Conservation (phyloP, 2,113 vertebrate genomes). For the Saimiri boliviensis region DNA sequence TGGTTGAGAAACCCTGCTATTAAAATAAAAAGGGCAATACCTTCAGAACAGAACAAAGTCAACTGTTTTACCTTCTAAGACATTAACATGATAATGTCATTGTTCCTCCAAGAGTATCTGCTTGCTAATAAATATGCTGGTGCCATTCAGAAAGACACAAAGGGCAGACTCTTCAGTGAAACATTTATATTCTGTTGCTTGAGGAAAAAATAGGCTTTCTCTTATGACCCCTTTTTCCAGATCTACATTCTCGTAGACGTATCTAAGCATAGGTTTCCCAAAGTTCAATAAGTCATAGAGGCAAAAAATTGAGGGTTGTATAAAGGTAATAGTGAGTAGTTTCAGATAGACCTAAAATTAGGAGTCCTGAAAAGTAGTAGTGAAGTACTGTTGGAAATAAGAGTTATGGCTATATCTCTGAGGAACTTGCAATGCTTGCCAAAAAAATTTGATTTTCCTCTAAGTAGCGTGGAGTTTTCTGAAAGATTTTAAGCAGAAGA, state of each 20-base stretch:
- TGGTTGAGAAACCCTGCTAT: constrained; percentile 53
- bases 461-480: background rate
- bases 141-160: constrained; percentile 50
- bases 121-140: constrained; percentile 65
- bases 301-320: background rate
- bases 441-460: background rate
- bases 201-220: constrained; percentile 32
- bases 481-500: background rate
- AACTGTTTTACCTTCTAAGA: constrained; percentile 71
- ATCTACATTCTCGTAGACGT: background rate
- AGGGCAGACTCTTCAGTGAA: constrained; percentile 18
- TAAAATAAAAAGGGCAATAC: constrained; percentile 73
- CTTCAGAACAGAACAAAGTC: constrained; percentile 71
- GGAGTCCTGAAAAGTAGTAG: background rate
- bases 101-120: constrained; percentile 56
- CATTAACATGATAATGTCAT: constrained; percentile 75
- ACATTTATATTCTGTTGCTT: constrained; percentile 46
- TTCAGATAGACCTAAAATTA: background rate
- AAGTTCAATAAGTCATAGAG: background rate
- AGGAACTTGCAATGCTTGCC: background rate
- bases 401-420: background rate
- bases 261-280: background rate
- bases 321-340: background rate
- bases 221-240: background rate
- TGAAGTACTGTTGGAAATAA: background rate